A percentile compares a stretch with the other conserved stretches of the same genome.
Conservation (phyloP, 2,888 invertebrate genomes). For the Taphrorychus bicolor region DNA sequence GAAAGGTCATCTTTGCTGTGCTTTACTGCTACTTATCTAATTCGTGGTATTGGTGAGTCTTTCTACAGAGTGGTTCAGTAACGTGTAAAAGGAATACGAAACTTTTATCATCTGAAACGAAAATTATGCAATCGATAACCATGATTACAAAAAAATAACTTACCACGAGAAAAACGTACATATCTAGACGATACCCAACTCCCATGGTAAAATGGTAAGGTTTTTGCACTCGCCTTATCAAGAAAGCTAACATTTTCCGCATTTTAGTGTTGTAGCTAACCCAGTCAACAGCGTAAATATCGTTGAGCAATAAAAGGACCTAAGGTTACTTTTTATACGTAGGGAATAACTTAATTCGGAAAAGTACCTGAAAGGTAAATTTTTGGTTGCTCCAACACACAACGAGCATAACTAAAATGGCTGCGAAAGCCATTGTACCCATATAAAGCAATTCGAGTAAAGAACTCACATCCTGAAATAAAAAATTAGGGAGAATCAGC, state of each 20-base stretch:
- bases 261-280: slow-evolving; percentile 24
- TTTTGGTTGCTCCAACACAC: slow-evolving; percentile 7
- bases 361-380: slow-evolving; percentile 8
- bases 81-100: slow-evolving; percentile 41
- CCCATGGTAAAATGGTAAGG: slow-evolving; percentile 40
- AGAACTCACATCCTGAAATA: slow-evolving; percentile 3
- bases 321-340: slow-evolving; percentile 10
- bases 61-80: slow-evolving; percentile 17
- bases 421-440: not conserved
- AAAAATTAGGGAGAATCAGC: not conserved
- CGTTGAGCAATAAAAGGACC: slow-evolving; percentile 28
- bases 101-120: slow-evolving; percentile 39
- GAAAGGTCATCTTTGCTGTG: too few species aligned
- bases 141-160: too few species aligned
- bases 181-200: slow-evolving; percentile 4
- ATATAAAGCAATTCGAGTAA: slow-evolving; percentile 24
- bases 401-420: not conserved
- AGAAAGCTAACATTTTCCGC: slow-evolving; percentile 27
- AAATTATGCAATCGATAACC: too few species aligned
- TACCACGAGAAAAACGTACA: not conserved
- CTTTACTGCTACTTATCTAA: too few species aligned
- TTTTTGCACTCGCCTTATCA: slow-evolving; percentile 33
- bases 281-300: slow-evolving; percentile 38
- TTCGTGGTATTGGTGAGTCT: not conserved
- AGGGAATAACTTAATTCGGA: not conserved